A percentile compares a stretch with the other conserved stretches of the same genome.
Conservation (phyloP, 2,888 invertebrate species). For the Gisinianus flammeolus region DNA sequence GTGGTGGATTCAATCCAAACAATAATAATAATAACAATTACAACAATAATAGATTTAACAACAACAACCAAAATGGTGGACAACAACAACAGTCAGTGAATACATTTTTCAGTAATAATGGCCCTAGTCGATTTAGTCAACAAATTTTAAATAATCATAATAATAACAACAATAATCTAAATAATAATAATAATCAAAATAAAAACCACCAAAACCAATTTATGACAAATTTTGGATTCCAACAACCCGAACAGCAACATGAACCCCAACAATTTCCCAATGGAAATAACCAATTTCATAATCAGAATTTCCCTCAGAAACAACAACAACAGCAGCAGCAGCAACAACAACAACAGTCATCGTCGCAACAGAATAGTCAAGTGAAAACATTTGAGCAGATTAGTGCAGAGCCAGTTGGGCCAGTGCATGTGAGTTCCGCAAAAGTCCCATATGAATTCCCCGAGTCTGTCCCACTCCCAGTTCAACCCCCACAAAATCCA, state of each 20-base stretch:
- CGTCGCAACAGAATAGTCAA: not conserved
- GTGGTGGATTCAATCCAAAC: not conserved
- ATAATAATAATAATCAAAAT: not conserved
- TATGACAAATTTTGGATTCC: not conserved
- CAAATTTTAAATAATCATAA: not conserved
- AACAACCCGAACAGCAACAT: constrained; percentile 8
- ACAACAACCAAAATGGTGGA: not conserved
- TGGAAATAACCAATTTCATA: not conserved
- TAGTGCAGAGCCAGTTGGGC: constrained; percentile 26
- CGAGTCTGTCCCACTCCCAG: not conserved
- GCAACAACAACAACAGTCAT: not conserved
- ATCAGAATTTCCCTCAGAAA: not conserved
- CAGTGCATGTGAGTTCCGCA: constrained; percentile 2
- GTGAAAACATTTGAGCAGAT: constrained; percentile 35
- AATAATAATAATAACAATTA: not conserved
- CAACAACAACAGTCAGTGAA: not conserved
- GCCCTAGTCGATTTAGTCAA: too few relatives aligned
- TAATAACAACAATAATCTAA: not conserved
- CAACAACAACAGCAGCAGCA: not conserved
- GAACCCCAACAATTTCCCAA: not conserved
- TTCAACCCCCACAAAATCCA: constrained; percentile 28
- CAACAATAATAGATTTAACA: not conserved
- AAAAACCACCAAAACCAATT: constrained; percentile 23
- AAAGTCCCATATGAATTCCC: constrained; percentile 37
- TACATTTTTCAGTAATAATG: not conserved